Percentiles rank a stretch among this genome's conserved stretches.
These are phyloP conservation scores for Sapayoa aenigma DNA, from an alignment of 2,113 vertebrate species.

Conservation along the genomic window DNA sequence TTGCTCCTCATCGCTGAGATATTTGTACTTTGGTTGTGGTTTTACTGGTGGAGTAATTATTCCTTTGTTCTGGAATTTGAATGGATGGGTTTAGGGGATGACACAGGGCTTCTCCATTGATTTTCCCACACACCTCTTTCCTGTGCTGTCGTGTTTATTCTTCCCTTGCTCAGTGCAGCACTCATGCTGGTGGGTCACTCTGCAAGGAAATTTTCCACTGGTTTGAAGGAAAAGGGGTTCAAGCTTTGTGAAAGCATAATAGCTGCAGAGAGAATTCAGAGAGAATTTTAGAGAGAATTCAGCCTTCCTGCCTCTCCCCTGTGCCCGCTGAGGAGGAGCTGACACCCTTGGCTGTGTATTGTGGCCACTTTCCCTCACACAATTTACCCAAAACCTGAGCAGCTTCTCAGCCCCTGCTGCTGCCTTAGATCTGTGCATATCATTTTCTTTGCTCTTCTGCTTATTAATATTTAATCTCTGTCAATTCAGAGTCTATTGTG, in stretches of 20 bases:
- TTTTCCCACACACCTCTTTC: background rate
- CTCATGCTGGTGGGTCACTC: background rate
- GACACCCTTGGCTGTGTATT: background rate
- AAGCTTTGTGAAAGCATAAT: background rate
- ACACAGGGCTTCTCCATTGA: background rate
- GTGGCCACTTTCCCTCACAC: background rate
- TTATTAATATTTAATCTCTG: slow-evolving; percentile 38
- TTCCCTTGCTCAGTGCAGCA: background rate
- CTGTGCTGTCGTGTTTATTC: background rate
- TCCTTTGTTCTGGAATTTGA: background rate
- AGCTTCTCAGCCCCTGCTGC: background rate
- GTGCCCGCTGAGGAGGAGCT: background rate
- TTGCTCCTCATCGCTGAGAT: background rate
- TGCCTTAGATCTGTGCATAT: background rate
- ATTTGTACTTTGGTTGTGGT: background rate
- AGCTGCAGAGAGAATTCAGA: background rate
- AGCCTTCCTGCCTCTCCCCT: background rate
- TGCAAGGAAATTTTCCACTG: background rate
- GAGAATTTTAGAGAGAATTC: background rate
- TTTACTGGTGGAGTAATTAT: background rate
- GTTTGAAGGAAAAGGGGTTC: background rate
- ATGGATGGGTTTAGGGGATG: background rate
- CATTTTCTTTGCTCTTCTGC: background rate
- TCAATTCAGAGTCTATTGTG: background rate
- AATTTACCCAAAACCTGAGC: background rate